Conservation (phyloP, 2,797 vertebrate species). For the Numenius phaeopus region DNA sequence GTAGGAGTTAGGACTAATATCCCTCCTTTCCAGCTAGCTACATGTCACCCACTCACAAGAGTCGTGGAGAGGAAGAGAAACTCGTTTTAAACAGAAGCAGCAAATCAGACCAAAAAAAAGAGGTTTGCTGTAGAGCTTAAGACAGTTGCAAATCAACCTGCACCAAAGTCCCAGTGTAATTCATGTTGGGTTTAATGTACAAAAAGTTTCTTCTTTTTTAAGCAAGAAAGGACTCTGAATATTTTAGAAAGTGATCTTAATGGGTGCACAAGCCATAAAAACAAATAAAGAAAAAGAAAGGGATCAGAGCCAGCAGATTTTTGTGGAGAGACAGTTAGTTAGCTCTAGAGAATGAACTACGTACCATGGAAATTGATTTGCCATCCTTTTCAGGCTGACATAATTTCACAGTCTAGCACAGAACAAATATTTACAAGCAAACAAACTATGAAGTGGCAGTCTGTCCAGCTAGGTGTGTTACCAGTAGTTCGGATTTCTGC, state of each 20-base stretch:
- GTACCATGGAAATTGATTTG: background rate
- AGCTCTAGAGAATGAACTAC: background rate
- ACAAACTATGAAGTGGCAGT: background rate
- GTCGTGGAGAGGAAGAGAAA: background rate
- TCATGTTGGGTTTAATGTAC: background rate
- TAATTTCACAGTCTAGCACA: background rate
- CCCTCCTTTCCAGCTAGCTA: background rate
- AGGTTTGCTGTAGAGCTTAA: background rate
- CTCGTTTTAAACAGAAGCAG: background rate
- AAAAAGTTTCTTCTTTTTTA: background rate
- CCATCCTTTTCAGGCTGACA: background rate
- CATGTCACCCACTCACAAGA: background rate
- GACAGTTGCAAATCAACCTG: background rate
- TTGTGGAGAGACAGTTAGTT: background rate
- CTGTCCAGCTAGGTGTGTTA: background rate
- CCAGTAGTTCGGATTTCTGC: background rate
- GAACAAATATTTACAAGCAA: background rate
- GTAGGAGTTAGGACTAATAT: background rate
- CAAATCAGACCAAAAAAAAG: background rate
- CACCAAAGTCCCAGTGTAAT: background rate
- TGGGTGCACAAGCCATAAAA: background rate
- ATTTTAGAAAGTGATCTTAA: background rate
- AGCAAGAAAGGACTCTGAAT: background rate
- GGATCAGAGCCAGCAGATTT: background rate
- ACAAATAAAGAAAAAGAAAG: background rate